Evolutionary conservation across 1,140 invertebrate genomes (phyloP).

Genomic region (Apocrypta bakeri): DNA sequence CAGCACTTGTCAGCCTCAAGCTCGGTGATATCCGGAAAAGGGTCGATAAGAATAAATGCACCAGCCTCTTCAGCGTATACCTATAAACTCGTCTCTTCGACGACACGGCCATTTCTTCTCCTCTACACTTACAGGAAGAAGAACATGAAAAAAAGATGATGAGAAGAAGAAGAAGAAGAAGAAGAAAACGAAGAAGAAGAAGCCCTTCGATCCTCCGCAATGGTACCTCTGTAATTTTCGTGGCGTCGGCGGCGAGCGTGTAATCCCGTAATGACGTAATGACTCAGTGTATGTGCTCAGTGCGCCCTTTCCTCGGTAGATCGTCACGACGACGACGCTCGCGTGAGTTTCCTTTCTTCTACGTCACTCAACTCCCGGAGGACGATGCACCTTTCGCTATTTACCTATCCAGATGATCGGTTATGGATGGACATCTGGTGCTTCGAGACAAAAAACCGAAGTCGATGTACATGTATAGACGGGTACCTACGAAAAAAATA

Average conservation of each 20-base stretch:
- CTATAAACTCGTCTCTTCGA: background rate
- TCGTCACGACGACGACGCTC: background rate
- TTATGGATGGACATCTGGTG: no score
- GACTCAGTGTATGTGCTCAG: conserved; percentile 41
- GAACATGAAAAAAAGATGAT: no score
- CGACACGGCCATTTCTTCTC: background rate
- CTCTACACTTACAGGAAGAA: conserved; percentile 1
- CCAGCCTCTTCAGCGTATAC: background rate
- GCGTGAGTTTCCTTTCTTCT: background rate
- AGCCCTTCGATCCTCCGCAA: background rate
- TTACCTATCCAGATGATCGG: background rate
- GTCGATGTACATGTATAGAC: background rate
- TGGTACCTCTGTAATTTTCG: conserved; percentile 26
- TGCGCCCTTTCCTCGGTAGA: background rate
- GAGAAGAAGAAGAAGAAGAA: background rate
- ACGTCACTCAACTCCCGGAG: background rate
- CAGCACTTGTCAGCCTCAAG: background rate
- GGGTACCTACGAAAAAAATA: background rate
- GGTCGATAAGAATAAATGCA: conserved; percentile 2
- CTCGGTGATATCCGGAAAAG: background rate
- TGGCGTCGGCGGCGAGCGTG: conserved; percentile 56
- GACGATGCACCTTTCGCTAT: background rate
- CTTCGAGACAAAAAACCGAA: no score
- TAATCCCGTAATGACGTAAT: conserved; percentile 62
- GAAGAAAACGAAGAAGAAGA: no score